These are phyloP conservation scores for Neostethus bicornis DNA, from an alignment of 2,797 vertebrate genomes.

Conservation along the genomic window DNA sequence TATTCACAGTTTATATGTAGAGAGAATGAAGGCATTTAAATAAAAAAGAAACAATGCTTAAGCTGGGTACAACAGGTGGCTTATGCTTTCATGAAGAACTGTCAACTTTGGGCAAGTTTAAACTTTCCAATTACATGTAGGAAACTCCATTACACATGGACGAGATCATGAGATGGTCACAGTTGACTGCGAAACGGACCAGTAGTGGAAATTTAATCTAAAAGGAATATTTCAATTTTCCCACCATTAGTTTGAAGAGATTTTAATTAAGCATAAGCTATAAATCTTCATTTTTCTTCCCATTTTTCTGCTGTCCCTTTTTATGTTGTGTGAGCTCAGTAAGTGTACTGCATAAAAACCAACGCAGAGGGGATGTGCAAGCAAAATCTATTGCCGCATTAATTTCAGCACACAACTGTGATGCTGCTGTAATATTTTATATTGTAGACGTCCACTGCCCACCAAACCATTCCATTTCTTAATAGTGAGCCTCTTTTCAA, in stretches of 20 bases:
- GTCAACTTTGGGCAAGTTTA: constrained; percentile 28
- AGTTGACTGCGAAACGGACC: constrained; percentile 46
- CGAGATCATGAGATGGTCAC: constrained; percentile 60
- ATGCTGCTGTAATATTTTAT: constrained; percentile 29
- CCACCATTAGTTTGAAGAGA: constrained; percentile 67
- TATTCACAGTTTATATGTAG: neutral
- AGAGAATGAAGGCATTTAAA: neutral
- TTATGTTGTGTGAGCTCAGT: constrained; percentile 32
- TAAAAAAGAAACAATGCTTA: constrained; percentile 2
- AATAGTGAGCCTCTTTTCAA: constrained; percentile 7
- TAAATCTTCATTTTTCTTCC: constrained; percentile 68
- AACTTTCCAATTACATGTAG: constrained; percentile 56
- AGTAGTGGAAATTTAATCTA: constrained; percentile 59
- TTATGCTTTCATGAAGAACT: constrained; percentile 8
- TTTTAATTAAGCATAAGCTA: constrained; percentile 76
- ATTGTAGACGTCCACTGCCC: constrained; percentile 13
- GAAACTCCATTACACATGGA: constrained; percentile 41
- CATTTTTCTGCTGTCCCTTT: constrained; percentile 57
- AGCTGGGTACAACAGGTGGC: constrained; percentile 6
- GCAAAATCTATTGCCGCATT: constrained; percentile 52
- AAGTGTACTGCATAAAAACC: constrained; percentile 40
- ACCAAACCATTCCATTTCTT: constrained; percentile 6
- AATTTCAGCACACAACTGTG: constrained; percentile 40
- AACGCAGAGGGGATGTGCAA: constrained; percentile 39
- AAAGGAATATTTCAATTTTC: constrained; percentile 73